Percentiles rank a stretch among this genome's conserved stretches.
Conservation (phyloP, 2,888 invertebrate genomes). For the Leptinotarsa haldemani region DNA sequence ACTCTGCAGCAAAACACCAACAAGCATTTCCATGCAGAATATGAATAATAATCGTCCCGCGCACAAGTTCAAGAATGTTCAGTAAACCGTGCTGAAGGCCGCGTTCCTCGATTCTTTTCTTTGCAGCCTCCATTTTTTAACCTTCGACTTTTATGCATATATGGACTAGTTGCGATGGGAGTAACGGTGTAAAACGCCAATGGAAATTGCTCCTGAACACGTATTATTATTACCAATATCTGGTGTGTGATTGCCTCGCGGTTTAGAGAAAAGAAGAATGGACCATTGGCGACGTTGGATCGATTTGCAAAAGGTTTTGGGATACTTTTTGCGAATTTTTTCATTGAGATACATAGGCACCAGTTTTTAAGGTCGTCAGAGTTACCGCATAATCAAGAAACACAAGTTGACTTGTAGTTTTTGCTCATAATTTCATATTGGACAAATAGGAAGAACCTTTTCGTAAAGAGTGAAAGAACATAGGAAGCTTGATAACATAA, state of each 20-base stretch:
- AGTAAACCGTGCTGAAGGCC: conserved; percentile 52
- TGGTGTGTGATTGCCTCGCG: conserved; percentile 29
- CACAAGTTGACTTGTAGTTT: too few species aligned
- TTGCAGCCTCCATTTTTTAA: conserved; percentile 34
- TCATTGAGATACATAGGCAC: too few species aligned
- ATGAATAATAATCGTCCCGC: conserved; percentile 47
- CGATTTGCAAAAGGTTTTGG: neutral
- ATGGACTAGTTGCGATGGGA: conserved; percentile 47
- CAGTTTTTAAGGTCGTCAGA: too few species aligned
- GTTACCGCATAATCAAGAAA: too few species aligned
- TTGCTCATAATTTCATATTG: too few species aligned
- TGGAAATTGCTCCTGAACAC: conserved; percentile 32
- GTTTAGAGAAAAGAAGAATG: neutral
- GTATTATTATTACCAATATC: conserved; percentile 28
- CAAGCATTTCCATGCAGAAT: conserved; percentile 24
- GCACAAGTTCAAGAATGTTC: conserved; percentile 52
- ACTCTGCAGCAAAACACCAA: conserved; percentile 26
- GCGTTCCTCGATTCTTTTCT: conserved; percentile 47
- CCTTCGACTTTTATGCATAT: conserved; percentile 33
- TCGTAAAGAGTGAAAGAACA: too few species aligned
- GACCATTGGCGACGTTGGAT: neutral
- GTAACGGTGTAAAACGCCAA: conserved; percentile 49
- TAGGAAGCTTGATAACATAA: too few species aligned
- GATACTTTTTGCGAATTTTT: too few species aligned
- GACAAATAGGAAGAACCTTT: too few species aligned